Conservation (phyloP, 2,888 invertebrate species). For the Cerceris ruficornis region DNA sequence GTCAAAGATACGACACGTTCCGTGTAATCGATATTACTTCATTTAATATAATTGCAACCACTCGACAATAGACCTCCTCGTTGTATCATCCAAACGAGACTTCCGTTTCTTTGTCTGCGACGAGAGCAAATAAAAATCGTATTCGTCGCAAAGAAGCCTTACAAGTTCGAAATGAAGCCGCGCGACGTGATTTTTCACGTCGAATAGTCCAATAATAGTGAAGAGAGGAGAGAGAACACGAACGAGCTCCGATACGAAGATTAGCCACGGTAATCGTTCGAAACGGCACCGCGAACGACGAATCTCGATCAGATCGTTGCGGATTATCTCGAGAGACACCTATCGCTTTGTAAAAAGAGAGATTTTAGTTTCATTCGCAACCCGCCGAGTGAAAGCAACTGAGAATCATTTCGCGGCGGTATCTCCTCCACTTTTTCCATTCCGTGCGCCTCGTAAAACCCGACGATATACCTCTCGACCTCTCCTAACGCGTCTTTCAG, state of each 20-base stretch:
- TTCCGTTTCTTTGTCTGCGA: too few species aligned
- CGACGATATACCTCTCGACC: constrained; percentile 12
- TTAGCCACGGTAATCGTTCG: background rate
- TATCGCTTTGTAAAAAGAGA: background rate
- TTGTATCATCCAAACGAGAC: too few species aligned
- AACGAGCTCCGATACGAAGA: background rate
- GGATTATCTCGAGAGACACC: background rate
- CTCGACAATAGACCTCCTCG: background rate
- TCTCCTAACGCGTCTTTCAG: constrained; percentile 13
- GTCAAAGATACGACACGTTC: constrained; percentile 22
- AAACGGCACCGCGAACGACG: too few species aligned
- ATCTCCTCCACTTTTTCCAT: constrained; percentile 20
- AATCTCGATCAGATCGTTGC: too few species aligned
- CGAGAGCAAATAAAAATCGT: too few species aligned
- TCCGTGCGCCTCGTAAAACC: constrained; percentile 20
- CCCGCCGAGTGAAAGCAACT: constrained; percentile 2
- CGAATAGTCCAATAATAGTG: too few species aligned
- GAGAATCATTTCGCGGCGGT: constrained; percentile 28
- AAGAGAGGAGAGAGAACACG: too few species aligned
- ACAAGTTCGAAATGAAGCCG: too few species aligned
- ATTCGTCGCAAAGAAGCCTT: too few species aligned
- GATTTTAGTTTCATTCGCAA: constrained; percentile 21
- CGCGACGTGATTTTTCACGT: too few species aligned
- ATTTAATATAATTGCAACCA: constrained; percentile 15
- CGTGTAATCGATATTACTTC: constrained; percentile 18